A percentile compares a stretch with the other conserved stretches of the same genome.
Evolutionary conservation across 2,113 vertebrate species (phyloP).

Genomic region (Solenodon paradoxus): DNA sequence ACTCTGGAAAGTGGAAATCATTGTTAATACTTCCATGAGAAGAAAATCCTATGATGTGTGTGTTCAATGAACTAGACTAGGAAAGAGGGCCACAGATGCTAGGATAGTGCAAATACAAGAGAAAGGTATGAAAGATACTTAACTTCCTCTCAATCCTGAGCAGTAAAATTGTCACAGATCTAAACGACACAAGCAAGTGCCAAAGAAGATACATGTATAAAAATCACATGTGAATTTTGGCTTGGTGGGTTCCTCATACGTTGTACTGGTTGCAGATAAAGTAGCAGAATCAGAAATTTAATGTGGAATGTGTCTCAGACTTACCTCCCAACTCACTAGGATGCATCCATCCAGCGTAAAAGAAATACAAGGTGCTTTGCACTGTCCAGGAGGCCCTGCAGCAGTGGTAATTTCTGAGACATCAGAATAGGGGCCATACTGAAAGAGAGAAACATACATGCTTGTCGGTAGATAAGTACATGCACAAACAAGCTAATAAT

Average conservation of each 20-base stretch:
- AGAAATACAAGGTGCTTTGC: conserved; percentile 88
- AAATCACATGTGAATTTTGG: not conserved
- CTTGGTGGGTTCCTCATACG: not conserved
- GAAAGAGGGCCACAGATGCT: not conserved
- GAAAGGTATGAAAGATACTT: not conserved
- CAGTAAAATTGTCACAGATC: not conserved
- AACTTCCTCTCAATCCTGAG: not conserved
- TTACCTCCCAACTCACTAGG: conserved; percentile 96
- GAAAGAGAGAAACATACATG: conserved; percentile 18
- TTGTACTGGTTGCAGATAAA: not conserved
- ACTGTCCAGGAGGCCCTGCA: conserved; percentile 94
- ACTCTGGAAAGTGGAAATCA: conserved; percentile 84
- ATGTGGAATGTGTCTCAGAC: not conserved
- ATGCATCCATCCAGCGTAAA: conserved; percentile 89
- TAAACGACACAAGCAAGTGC: not conserved
- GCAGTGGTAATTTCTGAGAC: conserved; percentile 91
- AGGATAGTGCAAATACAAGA: not conserved
- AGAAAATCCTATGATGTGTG: not conserved
- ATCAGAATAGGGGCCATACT: conserved; percentile 93
- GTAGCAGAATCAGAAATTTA: not conserved
- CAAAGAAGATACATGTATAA: not conserved
- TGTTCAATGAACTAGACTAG: not conserved
- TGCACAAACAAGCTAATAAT: not conserved
- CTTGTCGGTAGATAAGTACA: fast-evolving
- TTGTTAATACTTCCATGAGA: not conserved